Base-by-base conservation (phyloP, 2,888 invertebrate species). In the Drosophila putrida region DNA sequence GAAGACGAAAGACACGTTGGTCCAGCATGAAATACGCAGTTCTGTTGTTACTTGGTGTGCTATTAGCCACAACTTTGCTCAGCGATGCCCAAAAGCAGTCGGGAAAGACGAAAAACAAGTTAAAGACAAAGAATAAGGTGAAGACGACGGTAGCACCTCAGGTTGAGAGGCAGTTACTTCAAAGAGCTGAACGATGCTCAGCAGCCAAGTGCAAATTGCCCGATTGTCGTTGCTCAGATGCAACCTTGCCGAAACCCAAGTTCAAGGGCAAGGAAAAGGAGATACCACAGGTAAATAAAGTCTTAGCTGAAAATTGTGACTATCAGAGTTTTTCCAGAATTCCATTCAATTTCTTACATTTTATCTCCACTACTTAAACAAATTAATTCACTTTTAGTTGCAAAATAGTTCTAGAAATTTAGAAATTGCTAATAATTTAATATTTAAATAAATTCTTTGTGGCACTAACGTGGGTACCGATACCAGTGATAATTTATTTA, bases 221-320 rank as follows among this genome's bases (percentile, higher is more conserved):
- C 15, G 82, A 89, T 35, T 92, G 92, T 35, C 90, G 92, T 6
- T 92, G 92, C 67, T 88, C 92, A 4, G 89, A 89, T 46, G 76
- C 85, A 4, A 54, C 71, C 0, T 57, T 92, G 38, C 87, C 88
- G 6, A 76, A 69, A 10, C 58, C 81, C 27, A 89, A 90, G 41
- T 90, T 91, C 49, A 72, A 66, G 57, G 90, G 83, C 9, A 80
- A 76, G 33, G 83, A 81, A 25, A 57, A 76, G 9, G 79, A 91
- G 49, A 91, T 91, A 54, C 92, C 92, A 1, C 92, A 92, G 85
- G 92, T 91, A 51, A 28, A 38, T 31, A 8, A 28, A 28, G 28
- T 5, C 9, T 3, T 2, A 20, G 20, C 20, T 20, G 20, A 20
- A 20, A 20, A 20, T 20, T n/a, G n/a, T n/a, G n/a, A n/a, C n/a